Evolutionary conservation across 1,140 invertebrate species (phyloP), one percentile per base, ranked within the genome.

Genomic region (Elysia chlorotica): DNA sequence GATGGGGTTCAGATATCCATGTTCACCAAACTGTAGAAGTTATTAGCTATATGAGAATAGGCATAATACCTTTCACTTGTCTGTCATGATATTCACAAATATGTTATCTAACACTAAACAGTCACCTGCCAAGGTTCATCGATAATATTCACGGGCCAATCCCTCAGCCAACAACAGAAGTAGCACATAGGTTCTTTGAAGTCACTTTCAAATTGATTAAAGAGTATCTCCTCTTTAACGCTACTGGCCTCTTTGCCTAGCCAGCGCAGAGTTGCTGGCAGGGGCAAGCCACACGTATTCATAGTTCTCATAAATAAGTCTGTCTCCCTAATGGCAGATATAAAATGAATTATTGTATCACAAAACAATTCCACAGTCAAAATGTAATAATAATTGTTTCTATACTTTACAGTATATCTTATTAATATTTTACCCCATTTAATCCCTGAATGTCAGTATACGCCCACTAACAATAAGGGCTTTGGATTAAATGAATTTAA

Each of bases 121-220:
- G 1, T 21, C 21, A 31, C 57, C 59, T 71, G 59, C 14, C 63
- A 21, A 28, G 69, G 69, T 36, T 71, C 59, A 48, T 71, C 59
- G 21, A 53, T 30, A 33, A 5, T 62, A 63, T 38, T 35, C 30
- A 63, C 19, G 23, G 69, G 69, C 69, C 69, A 71, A 38, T 71
- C 69, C n/a, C 28, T 21, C 23, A 71, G 37, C 69, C 69, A 71
- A 38, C 36, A 38, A 41, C 59, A 62, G n/a, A 71, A 71, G 37
- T 37, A 63, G 28, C 69, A 71, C 57, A 71, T 23, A 23, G 56
- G 69, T 33, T 19, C 5, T 14, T 38, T 35, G 37, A 62, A 63
- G 21, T n/a, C 21, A 4, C 1, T 2, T 48, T 30, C 25, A 38
- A 19, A 62, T 28, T 71, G 69, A 28, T 63, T 6, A 23, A 71